Evolutionary conservation across 2,113 vertebrate species (phyloP), one percentile per base, ranked within the genome.

Genomic region (Ptilorrhoa leucosticta): DNA sequence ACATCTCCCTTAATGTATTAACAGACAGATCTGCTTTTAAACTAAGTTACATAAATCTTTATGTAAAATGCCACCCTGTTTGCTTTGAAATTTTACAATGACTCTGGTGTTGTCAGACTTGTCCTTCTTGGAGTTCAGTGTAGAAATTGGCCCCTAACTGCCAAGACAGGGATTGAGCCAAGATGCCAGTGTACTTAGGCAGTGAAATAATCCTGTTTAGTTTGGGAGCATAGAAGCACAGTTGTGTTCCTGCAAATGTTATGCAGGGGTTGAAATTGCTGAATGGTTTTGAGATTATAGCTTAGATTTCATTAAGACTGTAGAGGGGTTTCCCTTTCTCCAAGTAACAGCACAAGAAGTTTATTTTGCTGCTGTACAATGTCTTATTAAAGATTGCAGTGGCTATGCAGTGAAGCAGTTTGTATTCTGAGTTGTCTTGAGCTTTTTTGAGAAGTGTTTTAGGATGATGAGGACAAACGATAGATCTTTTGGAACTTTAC

Each of bases 171-270:
- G 68, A 42, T 82, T 96, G 72, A 93, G 58, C 71, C 56, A 72
- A 48, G 65, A 60, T 45, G 50, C 82, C 12, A 8, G 64, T 80
- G 56, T 80, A 19, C 42, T 90, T 89, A 88, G 54, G 91, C 87
- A 95, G 30, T 71, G 85, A 92, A 96, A 86, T 91, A 86, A 93
- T 90, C 94, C 57, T 3, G 5, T 84, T 81, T 60, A 84, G 44
- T 63, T 91, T 5, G 5, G 66, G 37, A 84, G 35, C 58, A 83
- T 65, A 87, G 91, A 77, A 78, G 61, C n/a, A 3, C 30, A 28
- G 56, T 91, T 87, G 56, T 83, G 81, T 60, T 85, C 61, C 77
- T 93, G 66, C 63, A 90, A 79, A 81, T 63, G 20, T 47, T 89
- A 7, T 30, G 73, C 58, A 89, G 73, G 84, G 72, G 60, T 79